A percentile compares a stretch with the other conserved stretches of the same genome.
Conservation (phyloP, 2,113 vertebrate genomes). For the Pedionomus torquatus region DNA sequence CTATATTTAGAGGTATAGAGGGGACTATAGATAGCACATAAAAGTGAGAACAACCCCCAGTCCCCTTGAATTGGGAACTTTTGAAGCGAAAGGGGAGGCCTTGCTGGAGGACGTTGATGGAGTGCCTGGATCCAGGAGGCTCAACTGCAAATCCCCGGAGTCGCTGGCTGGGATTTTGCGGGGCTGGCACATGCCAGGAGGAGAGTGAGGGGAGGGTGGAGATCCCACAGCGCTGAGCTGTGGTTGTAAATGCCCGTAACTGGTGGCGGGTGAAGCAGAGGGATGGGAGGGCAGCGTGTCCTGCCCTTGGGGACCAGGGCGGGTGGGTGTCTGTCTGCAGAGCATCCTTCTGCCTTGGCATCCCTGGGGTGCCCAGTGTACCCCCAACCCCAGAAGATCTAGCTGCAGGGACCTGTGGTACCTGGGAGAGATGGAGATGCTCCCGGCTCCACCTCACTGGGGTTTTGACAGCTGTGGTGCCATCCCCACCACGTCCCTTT, state of each 20-base stretch:
- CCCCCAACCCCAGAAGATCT: no score
- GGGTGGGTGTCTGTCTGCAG: background rate
- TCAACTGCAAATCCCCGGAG: background rate
- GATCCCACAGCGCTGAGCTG: background rate
- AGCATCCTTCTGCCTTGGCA: no score
- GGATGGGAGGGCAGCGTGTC: background rate
- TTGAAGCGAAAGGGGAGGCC: background rate
- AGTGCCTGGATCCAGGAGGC: background rate
- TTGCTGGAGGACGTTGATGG: background rate
- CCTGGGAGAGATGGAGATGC: background rate
- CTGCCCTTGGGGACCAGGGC: background rate
- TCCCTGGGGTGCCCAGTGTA: background rate
- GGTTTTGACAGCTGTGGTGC: background rate
- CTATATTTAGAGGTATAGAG: constrained; percentile 45
- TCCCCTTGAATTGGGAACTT: background rate
- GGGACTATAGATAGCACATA: constrained; percentile 44
- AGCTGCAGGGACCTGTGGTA: background rate
- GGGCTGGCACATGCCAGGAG: background rate
- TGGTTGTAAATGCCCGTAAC: fast-evolving
- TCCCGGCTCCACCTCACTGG: background rate
- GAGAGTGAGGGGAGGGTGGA: background rate
- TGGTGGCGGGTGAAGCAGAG: background rate
- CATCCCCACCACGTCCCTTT: fast-evolving
- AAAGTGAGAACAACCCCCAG: background rate
- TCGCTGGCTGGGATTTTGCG: fast-evolving